phyloP scores from a whole-genome alignment of 2,797 vertebrate genomes.

The Sphenodon punctatus region DNA sequence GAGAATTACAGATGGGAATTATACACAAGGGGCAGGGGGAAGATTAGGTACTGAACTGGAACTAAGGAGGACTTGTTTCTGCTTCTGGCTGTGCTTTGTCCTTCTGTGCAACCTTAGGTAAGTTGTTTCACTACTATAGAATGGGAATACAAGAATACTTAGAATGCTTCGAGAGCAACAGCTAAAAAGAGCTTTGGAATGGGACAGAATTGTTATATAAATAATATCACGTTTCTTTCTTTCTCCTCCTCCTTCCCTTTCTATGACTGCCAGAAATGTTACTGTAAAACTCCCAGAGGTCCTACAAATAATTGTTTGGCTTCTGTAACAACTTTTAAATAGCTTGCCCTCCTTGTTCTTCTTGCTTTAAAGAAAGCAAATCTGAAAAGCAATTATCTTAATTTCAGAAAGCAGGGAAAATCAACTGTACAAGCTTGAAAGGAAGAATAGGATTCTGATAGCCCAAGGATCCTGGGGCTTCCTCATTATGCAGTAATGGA shows the following conservation, averaged over 20 bases:
- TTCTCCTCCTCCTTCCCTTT: not conserved
- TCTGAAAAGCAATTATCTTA: slow-evolving; percentile 22
- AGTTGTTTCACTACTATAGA: not conserved
- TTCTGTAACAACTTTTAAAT: not conserved
- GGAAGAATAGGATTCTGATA: not conserved
- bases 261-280: not conserved
- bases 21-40: not conserved
- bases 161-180: not conserved
- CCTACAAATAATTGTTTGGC: not conserved
- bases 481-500: not conserved
- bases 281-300: not conserved
- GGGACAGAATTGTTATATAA: not conserved
- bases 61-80: not conserved
- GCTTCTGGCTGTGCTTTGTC: not conserved
- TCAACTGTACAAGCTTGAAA: not conserved
- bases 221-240: not conserved
- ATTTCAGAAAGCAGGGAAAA: slow-evolving; percentile 22
- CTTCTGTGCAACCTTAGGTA: not conserved
- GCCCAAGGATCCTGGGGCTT: not conserved
- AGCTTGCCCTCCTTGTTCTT: slow-evolving; percentile 8
- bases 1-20: not conserved
- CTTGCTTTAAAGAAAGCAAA: slow-evolving; percentile 19
- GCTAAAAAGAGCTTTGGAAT: not conserved
- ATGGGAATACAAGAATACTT: not conserved
- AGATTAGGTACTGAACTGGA: no score